Percentiles rank a stretch among this genome's conserved stretches.
Conservation (phyloP, 2,888 invertebrate genomes). For the Temnothorax rugatulus region DNA sequence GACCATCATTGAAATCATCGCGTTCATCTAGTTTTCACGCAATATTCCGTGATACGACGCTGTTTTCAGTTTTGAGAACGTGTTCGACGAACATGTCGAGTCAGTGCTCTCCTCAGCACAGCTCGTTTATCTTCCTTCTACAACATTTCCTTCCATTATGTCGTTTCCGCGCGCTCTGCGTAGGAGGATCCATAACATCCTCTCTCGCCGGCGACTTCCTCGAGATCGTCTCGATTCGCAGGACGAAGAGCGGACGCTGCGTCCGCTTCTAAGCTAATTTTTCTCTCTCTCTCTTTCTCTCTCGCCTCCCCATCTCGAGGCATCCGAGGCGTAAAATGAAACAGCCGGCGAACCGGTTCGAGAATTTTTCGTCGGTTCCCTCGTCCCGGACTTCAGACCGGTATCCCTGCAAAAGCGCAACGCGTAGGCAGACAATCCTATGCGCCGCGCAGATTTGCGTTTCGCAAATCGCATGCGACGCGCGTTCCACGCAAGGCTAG, state of each 20-base stretch:
- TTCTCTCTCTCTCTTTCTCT: slow-evolving; percentile 29
- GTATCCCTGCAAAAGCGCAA: slow-evolving; percentile 67
- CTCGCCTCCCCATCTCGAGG: slow-evolving; percentile 48
- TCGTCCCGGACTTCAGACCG: slow-evolving; percentile 76
- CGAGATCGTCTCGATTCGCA: slow-evolving; percentile 40
- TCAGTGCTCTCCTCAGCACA: not conserved
- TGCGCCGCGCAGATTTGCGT: slow-evolving; percentile 52
- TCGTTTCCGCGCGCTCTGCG: slow-evolving; percentile 60
- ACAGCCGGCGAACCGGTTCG: slow-evolving; percentile 74
- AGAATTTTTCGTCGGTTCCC: slow-evolving; percentile 73
- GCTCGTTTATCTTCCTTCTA: slow-evolving; percentile 60
- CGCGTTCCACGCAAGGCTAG: slow-evolving; percentile 43
- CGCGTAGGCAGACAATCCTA: slow-evolving; percentile 64
- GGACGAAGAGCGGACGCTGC: slow-evolving; percentile 14
- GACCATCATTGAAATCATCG: not conserved
- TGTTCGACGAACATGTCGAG: not conserved
- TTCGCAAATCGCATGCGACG: slow-evolving; percentile 55
- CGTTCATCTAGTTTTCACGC: not conserved
- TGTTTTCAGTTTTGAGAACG: slow-evolving; percentile 50
- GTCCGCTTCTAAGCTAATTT: slow-evolving; percentile 28
- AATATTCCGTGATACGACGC: slow-evolving; percentile 49
- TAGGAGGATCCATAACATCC: slow-evolving; percentile 68
- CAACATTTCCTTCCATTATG: slow-evolving; percentile 65
- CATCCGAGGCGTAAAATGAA: slow-evolving; percentile 64
- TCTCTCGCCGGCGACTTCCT: slow-evolving; percentile 39